Evolutionary conservation across 2,888 invertebrate genomes (phyloP).

Genomic region (Ochropleura leucogaster): DNA sequence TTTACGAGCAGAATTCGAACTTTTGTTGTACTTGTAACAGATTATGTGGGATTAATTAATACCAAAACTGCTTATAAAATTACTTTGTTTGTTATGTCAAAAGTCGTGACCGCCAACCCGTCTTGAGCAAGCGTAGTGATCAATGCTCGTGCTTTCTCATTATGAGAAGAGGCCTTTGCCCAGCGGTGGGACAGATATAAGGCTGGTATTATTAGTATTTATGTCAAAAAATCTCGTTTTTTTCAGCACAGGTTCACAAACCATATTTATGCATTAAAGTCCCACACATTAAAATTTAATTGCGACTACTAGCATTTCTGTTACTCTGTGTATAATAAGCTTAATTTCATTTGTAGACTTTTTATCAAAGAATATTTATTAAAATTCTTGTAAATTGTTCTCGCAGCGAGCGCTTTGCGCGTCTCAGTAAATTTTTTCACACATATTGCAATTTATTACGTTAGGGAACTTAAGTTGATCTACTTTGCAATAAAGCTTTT

Average conservation of each 20-base stretch:
- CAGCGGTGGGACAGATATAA: too few relatives aligned
- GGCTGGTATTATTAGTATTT: too few relatives aligned
- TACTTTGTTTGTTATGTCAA: neutral
- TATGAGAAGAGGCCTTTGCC: too few relatives aligned
- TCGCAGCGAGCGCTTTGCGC: neutral
- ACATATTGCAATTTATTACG: neutral
- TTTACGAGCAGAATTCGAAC: neutral
- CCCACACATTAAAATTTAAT: neutral
- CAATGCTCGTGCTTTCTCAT: too few relatives aligned
- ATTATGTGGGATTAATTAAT: neutral
- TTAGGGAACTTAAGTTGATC: neutral
- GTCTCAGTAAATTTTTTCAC: neutral
- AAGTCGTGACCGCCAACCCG: too few relatives aligned
- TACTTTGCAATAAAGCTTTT: neutral
- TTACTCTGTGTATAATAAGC: neutral
- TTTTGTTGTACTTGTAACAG: neutral
- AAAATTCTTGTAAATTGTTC: neutral
- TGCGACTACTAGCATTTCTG: neutral
- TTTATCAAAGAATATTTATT: neutral
- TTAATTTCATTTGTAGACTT: neutral
- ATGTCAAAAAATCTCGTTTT: neutral
- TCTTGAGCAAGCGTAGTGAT: too few relatives aligned
- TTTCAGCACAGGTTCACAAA: neutral
- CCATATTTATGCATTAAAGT: neutral
- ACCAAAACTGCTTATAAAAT: neutral